Evolutionary conservation across 1,140 invertebrate species (phyloP).

Genomic region (Macrosteles quadrilineatus): DNA sequence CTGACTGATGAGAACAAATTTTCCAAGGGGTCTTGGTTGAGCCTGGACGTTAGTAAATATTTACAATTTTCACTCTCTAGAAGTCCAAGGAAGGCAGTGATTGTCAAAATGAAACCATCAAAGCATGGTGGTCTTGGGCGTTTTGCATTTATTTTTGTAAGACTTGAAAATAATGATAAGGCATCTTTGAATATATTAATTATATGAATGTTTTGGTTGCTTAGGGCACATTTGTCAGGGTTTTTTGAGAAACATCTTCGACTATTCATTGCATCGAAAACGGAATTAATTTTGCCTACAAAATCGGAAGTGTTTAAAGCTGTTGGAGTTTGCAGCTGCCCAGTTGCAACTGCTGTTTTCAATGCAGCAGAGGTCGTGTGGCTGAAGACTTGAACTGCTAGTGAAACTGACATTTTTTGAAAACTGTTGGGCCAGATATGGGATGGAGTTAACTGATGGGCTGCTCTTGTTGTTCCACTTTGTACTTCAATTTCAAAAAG

Average conservation of each 20-base stretch:
- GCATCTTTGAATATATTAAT: not conserved
- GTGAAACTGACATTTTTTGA: slow-evolving; percentile 17
- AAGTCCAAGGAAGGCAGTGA: no score
- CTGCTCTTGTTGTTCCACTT: not conserved
- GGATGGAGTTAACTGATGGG: not conserved
- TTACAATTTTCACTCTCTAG: not conserved
- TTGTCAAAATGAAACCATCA: not conserved
- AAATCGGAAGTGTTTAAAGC: slow-evolving; percentile 9
- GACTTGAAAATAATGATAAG: not conserved
- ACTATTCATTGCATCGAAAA: no score
- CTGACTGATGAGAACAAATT: not conserved
- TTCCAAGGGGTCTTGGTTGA: not conserved
- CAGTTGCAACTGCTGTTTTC: not conserved
- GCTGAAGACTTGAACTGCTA: not conserved
- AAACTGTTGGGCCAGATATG: slow-evolving; percentile 12
- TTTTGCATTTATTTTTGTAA: not conserved
- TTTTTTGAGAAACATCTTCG: not conserved
- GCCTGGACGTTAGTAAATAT: not conserved
- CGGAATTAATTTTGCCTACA: slow-evolving; percentile 9
- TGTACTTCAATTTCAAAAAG: not conserved
- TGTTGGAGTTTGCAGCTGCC: not conserved
- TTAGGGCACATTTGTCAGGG: not conserved
- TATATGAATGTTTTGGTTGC: not conserved
- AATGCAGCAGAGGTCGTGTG: not conserved
- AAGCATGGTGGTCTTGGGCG: not conserved